A percentile compares a stretch with the other conserved stretches of the same genome.
phyloP scores from a whole-genome alignment of 2,888 invertebrate species.

The Neoitamus cyanurus region DNA sequence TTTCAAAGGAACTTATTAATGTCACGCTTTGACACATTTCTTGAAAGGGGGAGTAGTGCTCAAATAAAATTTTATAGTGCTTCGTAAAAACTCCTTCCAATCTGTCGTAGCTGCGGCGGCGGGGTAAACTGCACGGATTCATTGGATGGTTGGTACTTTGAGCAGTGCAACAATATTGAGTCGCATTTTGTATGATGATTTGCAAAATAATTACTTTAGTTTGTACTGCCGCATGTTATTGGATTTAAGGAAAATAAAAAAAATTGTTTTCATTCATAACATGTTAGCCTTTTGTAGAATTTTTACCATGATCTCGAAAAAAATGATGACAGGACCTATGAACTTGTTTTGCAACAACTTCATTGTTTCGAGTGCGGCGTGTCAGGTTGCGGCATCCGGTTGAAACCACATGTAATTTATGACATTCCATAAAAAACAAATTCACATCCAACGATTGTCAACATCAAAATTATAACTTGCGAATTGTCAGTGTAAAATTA shows the following conservation, averaged over 20 bases:
- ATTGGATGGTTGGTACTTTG: not conserved
- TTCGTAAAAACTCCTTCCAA: not conserved
- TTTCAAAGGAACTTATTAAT: not conserved
- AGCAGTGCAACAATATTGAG: not conserved
- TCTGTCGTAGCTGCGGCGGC: not conserved
- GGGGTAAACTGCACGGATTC: not conserved
- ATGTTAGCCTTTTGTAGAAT: no score
- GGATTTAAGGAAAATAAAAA: not conserved
- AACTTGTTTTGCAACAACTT: no score
- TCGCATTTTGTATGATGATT: not conserved
- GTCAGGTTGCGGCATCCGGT: no score
- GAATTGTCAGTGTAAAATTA: no score
- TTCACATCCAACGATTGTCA: no score
- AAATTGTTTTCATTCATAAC: no score
- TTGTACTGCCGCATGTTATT: not conserved
- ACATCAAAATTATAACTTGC: no score
- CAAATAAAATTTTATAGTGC: not conserved
- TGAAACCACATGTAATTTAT: no score
- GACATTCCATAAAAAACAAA: no score
- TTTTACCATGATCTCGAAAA: no score
- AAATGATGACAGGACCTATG: no score
- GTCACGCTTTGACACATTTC: constrained; percentile 1
- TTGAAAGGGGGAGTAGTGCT: not conserved
- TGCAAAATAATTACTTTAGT: not conserved
- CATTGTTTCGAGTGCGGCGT: no score